phyloP scores from a whole-genome alignment of 2,888 invertebrate species.

The Atrina japonica region DNA sequence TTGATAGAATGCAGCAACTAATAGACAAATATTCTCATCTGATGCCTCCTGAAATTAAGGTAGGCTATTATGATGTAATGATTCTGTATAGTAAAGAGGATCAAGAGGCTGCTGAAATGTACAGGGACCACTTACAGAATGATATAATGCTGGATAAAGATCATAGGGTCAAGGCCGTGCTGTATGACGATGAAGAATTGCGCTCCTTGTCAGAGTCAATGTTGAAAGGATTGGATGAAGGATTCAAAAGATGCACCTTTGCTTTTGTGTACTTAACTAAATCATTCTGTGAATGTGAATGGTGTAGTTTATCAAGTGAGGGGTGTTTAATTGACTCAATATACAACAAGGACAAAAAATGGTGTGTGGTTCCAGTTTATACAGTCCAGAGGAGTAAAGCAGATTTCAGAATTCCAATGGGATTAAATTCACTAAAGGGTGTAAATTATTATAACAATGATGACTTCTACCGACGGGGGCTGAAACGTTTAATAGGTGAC shows the following conservation, averaged over 20 bases:
- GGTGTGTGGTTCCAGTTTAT: slow-evolving; percentile 73
- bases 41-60: slow-evolving; percentile 55
- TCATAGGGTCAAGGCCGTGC: slow-evolving; percentile 48
- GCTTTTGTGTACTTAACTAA: slow-evolving; percentile 68
- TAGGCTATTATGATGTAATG: slow-evolving; percentile 64
- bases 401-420: slow-evolving; percentile 60
- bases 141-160: slow-evolving; percentile 35
- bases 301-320: slow-evolving; percentile 67
- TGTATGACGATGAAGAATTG: slow-evolving; percentile 58
- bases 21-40: slow-evolving; percentile 38
- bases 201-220: slow-evolving; percentile 35
- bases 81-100: slow-evolving; percentile 66
- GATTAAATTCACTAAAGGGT: slow-evolving; percentile 66
- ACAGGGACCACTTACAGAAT: slow-evolving; percentile 54
- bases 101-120: slow-evolving; percentile 47
- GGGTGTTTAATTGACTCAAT: slow-evolving; percentile 70
- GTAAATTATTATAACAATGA: slow-evolving; percentile 66
- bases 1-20: background rate
- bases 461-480: slow-evolving; percentile 60
- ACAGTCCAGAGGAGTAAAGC: slow-evolving; percentile 55
- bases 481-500: slow-evolving; percentile 60
- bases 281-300: slow-evolving; percentile 61
- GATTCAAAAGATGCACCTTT: slow-evolving; percentile 66
- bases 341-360: slow-evolving; percentile 59
- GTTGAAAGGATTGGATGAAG: slow-evolving; percentile 50